Conservation (phyloP, 2,797 vertebrate species). For the Macrochelys suwanniensis region DNA sequence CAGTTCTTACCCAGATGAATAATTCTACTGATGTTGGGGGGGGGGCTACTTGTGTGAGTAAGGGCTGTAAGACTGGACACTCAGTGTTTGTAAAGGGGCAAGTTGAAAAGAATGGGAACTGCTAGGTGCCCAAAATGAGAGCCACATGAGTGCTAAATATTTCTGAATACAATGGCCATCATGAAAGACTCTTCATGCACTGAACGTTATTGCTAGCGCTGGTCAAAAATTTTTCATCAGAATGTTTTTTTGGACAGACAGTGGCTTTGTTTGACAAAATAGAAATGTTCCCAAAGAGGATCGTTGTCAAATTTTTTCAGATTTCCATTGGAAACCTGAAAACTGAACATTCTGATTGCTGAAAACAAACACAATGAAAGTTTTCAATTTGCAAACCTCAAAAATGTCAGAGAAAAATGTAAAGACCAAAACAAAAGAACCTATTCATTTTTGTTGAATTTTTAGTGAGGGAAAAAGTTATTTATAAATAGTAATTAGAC, state of each 20-base stretch:
- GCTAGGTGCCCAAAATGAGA: not conserved
- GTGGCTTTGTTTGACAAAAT: not conserved
- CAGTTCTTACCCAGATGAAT: not conserved
- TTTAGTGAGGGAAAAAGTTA: not conserved
- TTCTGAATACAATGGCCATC: not conserved
- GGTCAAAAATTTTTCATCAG: conserved; percentile 29
- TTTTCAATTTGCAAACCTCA: not conserved
- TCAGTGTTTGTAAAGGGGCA: not conserved
- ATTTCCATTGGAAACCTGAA: not conserved
- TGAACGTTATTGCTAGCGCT: not conserved
- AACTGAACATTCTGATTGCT: not conserved
- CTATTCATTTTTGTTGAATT: not conserved
- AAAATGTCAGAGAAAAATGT: not conserved
- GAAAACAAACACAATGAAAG: not conserved
- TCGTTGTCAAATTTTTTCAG: not conserved
- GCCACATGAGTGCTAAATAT: not conserved
- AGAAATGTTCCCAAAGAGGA: not conserved
- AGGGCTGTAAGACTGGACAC: not conserved
- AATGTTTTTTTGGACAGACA: not conserved
- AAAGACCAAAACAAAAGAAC: not conserved
- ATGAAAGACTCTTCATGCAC: not conserved
- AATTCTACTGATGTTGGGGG: not conserved
- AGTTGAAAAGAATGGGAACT: not conserved
- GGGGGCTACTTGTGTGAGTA: not conserved
- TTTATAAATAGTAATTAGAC: not conserved